phyloP scores from a whole-genome alignment of 2,113 vertebrate species.

The Salvator merianae region DNA sequence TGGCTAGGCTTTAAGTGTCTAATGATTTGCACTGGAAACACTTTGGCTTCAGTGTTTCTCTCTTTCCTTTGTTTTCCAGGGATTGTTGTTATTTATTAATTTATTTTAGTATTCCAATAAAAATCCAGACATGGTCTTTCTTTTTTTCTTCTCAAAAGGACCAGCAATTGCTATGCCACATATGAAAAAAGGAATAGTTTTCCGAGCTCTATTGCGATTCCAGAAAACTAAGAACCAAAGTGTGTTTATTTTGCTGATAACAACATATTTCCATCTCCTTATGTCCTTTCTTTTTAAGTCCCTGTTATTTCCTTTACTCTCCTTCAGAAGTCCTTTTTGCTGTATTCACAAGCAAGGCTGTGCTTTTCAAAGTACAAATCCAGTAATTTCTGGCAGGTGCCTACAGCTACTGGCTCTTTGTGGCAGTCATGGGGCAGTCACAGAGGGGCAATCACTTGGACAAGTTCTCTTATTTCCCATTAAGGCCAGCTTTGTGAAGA shows the following conservation, averaged over 20 bases:
- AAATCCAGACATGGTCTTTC: slow-evolving; percentile 4
- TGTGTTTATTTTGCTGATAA: background rate
- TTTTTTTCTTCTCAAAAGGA: background rate
- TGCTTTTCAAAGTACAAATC: slow-evolving; percentile 22
- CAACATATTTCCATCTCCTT: background rate
- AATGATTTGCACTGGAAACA: background rate
- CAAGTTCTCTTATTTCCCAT: slow-evolving; percentile 35
- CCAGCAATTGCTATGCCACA: background rate
- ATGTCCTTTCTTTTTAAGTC: background rate
- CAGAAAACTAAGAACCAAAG: slow-evolving; percentile 4
- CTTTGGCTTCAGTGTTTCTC: slow-evolving; percentile 5
- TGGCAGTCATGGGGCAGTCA: background rate
- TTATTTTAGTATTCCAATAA: slow-evolving; percentile 25
- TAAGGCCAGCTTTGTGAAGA: slow-evolving; percentile 28
- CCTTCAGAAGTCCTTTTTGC: background rate
- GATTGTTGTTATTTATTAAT: background rate
- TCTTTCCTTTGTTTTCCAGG: background rate
- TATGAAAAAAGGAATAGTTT: slow-evolving; percentile 13
- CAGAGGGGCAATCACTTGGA: slow-evolving; percentile 15
- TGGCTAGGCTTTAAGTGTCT: background rate
- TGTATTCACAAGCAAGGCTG: background rate
- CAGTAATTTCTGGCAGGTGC: background rate
- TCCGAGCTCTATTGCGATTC: background rate
- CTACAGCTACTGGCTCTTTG: background rate
- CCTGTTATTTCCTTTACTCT: background rate